Conservation (phyloP, 23 tunicate genomes). For the Ascidia mentula region DNA sequence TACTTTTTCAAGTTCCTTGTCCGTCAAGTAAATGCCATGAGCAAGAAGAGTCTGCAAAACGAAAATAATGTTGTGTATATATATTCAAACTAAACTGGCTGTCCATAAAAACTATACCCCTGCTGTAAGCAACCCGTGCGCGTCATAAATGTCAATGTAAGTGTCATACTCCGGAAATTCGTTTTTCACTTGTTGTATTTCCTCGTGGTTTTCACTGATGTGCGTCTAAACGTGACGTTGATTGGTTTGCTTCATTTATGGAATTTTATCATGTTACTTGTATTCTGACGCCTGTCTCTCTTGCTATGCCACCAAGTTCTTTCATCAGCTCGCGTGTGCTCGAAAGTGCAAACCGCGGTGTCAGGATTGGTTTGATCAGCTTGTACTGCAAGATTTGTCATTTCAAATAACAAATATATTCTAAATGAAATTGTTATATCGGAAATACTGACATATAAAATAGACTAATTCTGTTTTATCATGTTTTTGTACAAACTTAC, state of each 20-base stretch:
- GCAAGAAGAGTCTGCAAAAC: slow-evolving; percentile 18
- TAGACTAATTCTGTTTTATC: not conserved
- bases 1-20: slow-evolving; percentile 6
- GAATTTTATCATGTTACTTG: not conserved
- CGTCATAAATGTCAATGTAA: slow-evolving; percentile 23
- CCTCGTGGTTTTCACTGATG: slow-evolving; percentile 22
- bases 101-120: not conserved
- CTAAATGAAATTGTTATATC: not conserved
- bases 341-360: slow-evolving; percentile 39
- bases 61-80: not conserved
- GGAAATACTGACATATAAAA: not conserved
- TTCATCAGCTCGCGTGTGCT: slow-evolving; percentile 16
- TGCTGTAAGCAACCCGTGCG: not conserved
- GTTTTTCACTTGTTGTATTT: slow-evolving; percentile 10
- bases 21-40: slow-evolving; percentile 30
- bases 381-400: not conserved
- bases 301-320: slow-evolving; percentile 20
- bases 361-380: slow-evolving; percentile 30
- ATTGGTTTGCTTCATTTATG: not conserved
- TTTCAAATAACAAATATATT: not conserved
- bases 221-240: slow-evolving; percentile 11
- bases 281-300: not conserved
- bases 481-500: not conserved
- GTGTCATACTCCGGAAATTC: slow-evolving; percentile 9
- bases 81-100: not conserved